Evolutionary conservation across 2,797 vertebrate species (phyloP).

Genomic region (Phataginus tricuspis): DNA sequence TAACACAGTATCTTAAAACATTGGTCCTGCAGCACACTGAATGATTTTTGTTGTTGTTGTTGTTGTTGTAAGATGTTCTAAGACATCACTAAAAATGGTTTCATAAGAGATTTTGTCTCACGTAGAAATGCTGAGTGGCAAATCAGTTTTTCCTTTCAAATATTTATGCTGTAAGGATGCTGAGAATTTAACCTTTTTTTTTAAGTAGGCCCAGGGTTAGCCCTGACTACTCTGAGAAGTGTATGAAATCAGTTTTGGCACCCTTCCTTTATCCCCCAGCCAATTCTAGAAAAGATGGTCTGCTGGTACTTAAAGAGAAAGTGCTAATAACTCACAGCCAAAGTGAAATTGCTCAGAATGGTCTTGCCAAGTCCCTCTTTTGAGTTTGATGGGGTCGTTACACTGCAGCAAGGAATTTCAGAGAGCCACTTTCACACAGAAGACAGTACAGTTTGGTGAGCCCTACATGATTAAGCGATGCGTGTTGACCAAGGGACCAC

Average conservation of each 20-base stretch:
- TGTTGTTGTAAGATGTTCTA: conserved; percentile 9
- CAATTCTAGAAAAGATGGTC: conserved; percentile 63
- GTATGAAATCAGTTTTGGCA: conserved; percentile 48
- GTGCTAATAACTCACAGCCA: conserved; percentile 69
- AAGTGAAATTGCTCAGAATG: conserved; percentile 54
- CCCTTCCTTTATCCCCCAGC: background rate
- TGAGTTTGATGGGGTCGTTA: background rate
- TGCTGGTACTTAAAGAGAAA: conserved; percentile 52
- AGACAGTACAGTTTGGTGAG: background rate
- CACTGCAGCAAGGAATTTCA: background rate
- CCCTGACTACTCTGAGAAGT: background rate
- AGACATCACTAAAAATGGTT: conserved; percentile 19
- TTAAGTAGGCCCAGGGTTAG: background rate
- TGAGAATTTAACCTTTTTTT: background rate
- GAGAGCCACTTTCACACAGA: background rate
- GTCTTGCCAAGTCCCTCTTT: conserved; percentile 45
- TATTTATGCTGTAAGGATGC: background rate
- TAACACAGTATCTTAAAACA: background rate
- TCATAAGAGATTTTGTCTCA: background rate
- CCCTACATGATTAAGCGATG: background rate
- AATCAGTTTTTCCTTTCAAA: background rate
- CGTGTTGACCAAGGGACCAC: background rate
- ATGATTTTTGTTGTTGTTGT: background rate
- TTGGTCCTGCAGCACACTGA: background rate
- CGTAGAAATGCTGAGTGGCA: background rate